These are phyloP conservation scores for Sarotherodon lohbergeri DNA, from an alignment of 2,113 vertebrate species.

Conservation along the genomic window DNA sequence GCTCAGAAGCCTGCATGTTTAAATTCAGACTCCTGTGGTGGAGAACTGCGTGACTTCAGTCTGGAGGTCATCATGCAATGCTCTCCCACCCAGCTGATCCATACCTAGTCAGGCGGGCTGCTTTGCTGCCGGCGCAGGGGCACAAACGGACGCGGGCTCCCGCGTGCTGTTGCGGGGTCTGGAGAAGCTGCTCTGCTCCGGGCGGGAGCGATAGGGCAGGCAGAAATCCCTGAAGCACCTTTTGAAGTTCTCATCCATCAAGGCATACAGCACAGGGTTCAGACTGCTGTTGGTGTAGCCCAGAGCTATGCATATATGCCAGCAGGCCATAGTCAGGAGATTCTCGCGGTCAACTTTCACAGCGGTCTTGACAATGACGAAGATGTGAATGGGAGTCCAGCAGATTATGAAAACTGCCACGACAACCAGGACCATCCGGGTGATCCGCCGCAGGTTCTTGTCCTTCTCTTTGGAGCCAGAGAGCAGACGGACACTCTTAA, in stretches of 20 bases:
- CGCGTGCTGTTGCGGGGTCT: slow-evolving; percentile 69
- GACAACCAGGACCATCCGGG: slow-evolving; percentile 94
- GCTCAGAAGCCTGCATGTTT: neutral
- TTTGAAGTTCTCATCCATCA: slow-evolving; percentile 97
- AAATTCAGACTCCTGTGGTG: slow-evolving; percentile 47
- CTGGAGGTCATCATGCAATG: slow-evolving; percentile 56
- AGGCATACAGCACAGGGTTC: slow-evolving; percentile 93
- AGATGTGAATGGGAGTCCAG: slow-evolving; percentile 98
- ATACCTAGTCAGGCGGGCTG: slow-evolving; percentile 80
- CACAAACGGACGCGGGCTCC: slow-evolving; percentile 80
- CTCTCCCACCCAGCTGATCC: slow-evolving; percentile 31
- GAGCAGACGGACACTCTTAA: slow-evolving; percentile 91
- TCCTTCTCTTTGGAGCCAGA: slow-evolving; percentile 97
- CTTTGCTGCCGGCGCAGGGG: slow-evolving; percentile 55
- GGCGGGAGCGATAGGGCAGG: slow-evolving; percentile 71
- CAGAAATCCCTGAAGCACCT: slow-evolving; percentile 94
- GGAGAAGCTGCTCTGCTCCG: slow-evolving; percentile 81
- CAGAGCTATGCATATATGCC: slow-evolving; percentile 94
- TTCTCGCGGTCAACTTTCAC: slow-evolving; percentile 83
- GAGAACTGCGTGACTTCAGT: slow-evolving; percentile 51
- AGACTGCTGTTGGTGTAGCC: slow-evolving; percentile 98
- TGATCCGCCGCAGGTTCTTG: slow-evolving; percentile 88
- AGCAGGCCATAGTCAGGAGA: slow-evolving; percentile 82
- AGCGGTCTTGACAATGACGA: slow-evolving; percentile 90
- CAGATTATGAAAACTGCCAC: slow-evolving; percentile 95